Percentiles rank a stretch among this genome's conserved stretches.
Evolutionary conservation across 1,140 invertebrate genomes (phyloP).

Genomic region (Heliconius nattereri): DNA sequence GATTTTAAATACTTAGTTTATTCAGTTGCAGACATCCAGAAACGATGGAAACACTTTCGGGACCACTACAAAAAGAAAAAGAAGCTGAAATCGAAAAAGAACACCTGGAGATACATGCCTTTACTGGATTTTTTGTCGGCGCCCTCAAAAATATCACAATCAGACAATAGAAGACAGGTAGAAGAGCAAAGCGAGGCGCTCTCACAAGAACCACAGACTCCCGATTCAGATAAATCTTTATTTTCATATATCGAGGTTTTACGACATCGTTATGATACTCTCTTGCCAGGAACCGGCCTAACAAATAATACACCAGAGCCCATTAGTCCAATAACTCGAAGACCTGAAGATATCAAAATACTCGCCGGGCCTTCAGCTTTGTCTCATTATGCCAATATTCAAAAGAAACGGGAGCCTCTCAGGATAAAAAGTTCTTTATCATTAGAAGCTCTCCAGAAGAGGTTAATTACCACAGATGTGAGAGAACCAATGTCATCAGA

Average conservation of each 20-base stretch:
- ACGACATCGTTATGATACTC: neutral
- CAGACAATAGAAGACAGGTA: neutral
- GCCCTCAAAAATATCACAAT: neutral
- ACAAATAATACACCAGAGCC: neutral
- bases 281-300: neutral
- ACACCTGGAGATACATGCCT: neutral
- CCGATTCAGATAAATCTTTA: neutral
- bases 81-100: neutral
- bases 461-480: too few relatives aligned
- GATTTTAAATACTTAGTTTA: neutral
- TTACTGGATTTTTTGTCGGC: neutral
- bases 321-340: neutral
- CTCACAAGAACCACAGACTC: neutral
- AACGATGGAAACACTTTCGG: slow-evolving; percentile 2
- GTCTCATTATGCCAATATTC: too few relatives aligned
- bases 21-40: neutral
- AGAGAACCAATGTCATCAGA: neutral
- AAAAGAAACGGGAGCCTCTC: neutral
- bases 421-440: neutral
- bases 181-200: neutral
- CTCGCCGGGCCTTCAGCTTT: neutral
- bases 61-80: slow-evolving; percentile 10
- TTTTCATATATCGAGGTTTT: neutral
- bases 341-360: neutral
- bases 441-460: neutral